These are phyloP conservation scores for Peromyscus aztecus DNA, from an alignment of 2,797 vertebrate species.

Conservation along the genomic window DNA sequence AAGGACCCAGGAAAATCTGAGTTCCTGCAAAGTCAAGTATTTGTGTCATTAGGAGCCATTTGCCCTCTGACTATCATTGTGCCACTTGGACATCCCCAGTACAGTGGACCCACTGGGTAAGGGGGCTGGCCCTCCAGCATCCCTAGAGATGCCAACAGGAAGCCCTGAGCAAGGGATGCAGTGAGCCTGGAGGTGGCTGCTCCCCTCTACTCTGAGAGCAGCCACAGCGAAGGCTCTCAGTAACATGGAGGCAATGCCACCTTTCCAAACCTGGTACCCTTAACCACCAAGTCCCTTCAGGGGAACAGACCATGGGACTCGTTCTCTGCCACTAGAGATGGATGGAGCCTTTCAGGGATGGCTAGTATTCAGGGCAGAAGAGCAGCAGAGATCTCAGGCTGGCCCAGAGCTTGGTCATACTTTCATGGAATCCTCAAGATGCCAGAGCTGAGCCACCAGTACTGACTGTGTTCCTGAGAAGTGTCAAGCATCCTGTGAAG, in stretches of 20 bases:
- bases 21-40: too few species aligned
- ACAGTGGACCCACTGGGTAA: background rate
- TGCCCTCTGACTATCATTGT: background rate
- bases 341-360: background rate
- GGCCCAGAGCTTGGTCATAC: background rate
- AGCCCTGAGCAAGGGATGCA: background rate
- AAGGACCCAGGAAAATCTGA: background rate
- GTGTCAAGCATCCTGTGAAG: background rate
- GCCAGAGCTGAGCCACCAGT: background rate
- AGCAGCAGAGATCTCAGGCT: background rate
- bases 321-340: background rate
- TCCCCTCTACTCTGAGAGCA: background rate
- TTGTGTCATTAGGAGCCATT: background rate
- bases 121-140: rapidly evolving
- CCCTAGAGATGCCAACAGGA: background rate
- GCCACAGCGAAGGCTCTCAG: background rate
- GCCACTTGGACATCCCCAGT: background rate
- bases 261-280: background rate
- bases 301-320: background rate
- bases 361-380: background rate
- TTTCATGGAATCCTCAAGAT: background rate
- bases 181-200: background rate
- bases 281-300: background rate
- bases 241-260: conserved; percentile 46
- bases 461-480: background rate